Conservation (phyloP, 2,797 vertebrate species). For the Allobates femoralis region DNA sequence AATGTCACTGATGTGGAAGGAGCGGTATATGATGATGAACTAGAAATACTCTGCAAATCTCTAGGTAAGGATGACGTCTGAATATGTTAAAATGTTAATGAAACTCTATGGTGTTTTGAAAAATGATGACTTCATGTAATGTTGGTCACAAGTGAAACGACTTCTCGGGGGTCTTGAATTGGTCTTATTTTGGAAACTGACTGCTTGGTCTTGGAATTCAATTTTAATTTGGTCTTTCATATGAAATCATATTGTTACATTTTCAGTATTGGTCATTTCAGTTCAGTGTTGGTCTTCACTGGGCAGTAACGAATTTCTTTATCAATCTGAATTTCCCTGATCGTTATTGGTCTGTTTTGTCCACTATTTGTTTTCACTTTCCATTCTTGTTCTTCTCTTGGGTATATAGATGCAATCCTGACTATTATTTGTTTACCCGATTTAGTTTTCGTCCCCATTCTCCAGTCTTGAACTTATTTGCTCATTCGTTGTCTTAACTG, state of each 20-base stretch:
- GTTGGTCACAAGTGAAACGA: too few species aligned
- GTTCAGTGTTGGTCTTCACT: neutral
- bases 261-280: neutral
- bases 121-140: neutral
- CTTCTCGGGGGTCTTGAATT: too few species aligned
- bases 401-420: too few species aligned
- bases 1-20: neutral
- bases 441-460: too few species aligned
- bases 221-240: neutral
- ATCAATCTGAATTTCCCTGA: too few species aligned
- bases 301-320: too few species aligned
- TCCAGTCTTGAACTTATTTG: too few species aligned
- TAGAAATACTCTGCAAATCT: neutral
- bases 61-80: neutral
- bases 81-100: neutral
- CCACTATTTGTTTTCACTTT: neutral
- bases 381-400: neutral
- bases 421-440: too few species aligned
- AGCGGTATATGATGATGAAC: slow-evolving; percentile 28
- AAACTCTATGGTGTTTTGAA: neutral
- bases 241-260: neutral
- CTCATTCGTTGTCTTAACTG: neutral
- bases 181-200: too few species aligned
- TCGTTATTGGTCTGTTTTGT: neutral
- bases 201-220: too few species aligned